A percentile compares a stretch with the other conserved stretches of the same genome.
phyloP scores from a whole-genome alignment of 1,140 invertebrate species.

The Drosophila ambigua region DNA sequence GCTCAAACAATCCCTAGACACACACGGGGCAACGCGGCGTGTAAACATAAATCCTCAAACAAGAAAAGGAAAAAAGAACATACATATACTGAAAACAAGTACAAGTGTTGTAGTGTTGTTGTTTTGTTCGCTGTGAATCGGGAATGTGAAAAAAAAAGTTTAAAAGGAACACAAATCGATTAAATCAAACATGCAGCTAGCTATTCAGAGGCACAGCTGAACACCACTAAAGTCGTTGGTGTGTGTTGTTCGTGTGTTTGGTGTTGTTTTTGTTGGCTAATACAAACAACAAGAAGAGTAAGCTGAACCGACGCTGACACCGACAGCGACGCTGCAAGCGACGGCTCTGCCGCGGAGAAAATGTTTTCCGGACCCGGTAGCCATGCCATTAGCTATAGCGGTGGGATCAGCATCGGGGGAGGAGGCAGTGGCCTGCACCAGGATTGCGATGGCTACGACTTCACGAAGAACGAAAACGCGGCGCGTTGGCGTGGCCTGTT shows the following conservation, averaged over 20 bases:
- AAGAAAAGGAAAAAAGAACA: conserved; percentile 43
- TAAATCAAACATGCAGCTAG: conserved; percentile 36
- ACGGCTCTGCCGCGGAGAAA: conserved; percentile 27
- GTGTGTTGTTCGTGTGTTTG: too few species aligned
- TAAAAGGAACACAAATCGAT: conserved; percentile 23
- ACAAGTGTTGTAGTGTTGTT: conserved; percentile 52
- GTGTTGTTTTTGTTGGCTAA: conserved; percentile 23
- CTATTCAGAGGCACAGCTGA: conserved; percentile 16
- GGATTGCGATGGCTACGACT: conserved; percentile 89
- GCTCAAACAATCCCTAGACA: too few species aligned
- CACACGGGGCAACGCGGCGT: too few species aligned
- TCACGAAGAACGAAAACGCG: conserved; percentile 93
- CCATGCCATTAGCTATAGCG: conserved; percentile 43
- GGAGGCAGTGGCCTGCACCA: conserved; percentile 47
- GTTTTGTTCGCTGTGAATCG: conserved; percentile 41
- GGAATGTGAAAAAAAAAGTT: conserved; percentile 17
- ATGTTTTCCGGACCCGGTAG: conserved; percentile 44
- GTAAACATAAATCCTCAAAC: neutral
- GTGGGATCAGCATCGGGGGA: conserved; percentile 28
- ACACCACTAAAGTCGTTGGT: neutral
- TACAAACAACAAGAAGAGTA: conserved; percentile 38
- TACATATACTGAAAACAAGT: conserved; percentile 70
- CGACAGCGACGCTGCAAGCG: conserved; percentile 18
- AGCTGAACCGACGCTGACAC: conserved; percentile 24
- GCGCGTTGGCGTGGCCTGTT: conserved; percentile 95